Conservation (phyloP, 2,797 vertebrate species). For the Helicolenus hilgendorfi region DNA sequence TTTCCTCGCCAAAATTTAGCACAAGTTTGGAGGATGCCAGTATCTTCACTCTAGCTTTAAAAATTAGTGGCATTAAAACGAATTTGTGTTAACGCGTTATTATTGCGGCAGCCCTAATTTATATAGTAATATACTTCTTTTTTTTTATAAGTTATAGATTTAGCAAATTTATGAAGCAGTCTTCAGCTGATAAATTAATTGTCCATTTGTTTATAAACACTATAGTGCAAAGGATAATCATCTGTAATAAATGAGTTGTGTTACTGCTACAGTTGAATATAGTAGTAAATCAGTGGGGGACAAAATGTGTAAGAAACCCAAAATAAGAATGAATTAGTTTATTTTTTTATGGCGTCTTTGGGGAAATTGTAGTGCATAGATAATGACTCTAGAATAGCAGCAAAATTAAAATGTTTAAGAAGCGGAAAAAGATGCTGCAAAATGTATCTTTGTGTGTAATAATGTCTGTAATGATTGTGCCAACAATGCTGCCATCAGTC, state of each 20-base stretch:
- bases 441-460: not conserved
- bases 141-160: not conserved
- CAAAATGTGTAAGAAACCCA: not conserved
- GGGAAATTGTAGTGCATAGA: not conserved
- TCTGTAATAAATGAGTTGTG: not conserved
- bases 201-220: not conserved
- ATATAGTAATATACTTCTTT: not conserved
- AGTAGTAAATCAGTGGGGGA: not conserved
- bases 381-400: not conserved
- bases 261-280: not conserved
- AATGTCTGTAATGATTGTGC: not conserved
- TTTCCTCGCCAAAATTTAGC: no score
- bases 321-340: not conserved
- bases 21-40: no score
- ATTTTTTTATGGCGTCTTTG: not conserved
- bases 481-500: not conserved
- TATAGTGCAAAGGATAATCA: not conserved
- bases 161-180: not conserved
- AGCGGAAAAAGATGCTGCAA: not conserved
- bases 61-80: no score
- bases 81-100: no score
- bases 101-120: no score
- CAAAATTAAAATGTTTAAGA: not conserved
- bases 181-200: not conserved
- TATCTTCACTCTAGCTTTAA: no score